Conservation (phyloP, 2,113 vertebrate genomes). For the Vimba vimba region DNA sequence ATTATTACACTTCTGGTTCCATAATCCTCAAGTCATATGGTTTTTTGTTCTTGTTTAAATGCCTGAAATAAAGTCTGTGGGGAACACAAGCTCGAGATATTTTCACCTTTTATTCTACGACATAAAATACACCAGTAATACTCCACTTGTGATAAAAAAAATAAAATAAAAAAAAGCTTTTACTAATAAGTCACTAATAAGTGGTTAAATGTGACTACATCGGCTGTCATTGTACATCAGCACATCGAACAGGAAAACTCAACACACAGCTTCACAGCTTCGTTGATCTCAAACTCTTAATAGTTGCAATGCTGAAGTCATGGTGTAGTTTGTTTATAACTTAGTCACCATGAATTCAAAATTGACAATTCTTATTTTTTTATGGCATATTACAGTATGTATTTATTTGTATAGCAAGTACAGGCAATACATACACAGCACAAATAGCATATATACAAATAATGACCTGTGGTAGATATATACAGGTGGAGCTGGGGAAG, state of each 20-base stretch:
- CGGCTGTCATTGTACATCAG: neutral
- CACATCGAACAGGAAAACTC: no score
- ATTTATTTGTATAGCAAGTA: no score
- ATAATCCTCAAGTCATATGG: neutral
- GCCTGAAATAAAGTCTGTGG: neutral
- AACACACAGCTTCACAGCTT: no score
- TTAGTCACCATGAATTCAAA: no score
- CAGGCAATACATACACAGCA: no score
- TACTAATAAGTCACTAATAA: neutral
- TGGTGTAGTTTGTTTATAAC: neutral
- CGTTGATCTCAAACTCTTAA: neutral
- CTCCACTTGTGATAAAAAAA: neutral
- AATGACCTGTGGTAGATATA: no score
- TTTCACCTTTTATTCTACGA: neutral
- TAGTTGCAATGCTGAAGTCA: neutral
- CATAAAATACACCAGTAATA: neutral
- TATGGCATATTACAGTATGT: no score
- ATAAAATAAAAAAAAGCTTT: neutral
- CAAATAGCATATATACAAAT: no score
- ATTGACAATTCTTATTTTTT: no score
- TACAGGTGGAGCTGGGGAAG: no score
- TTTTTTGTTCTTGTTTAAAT: neutral
- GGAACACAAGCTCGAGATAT: neutral
- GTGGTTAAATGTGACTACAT: neutral
- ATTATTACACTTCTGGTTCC: neutral